Conservation (phyloP, 2,888 invertebrate genomes). For the Tachina lurida region DNA sequence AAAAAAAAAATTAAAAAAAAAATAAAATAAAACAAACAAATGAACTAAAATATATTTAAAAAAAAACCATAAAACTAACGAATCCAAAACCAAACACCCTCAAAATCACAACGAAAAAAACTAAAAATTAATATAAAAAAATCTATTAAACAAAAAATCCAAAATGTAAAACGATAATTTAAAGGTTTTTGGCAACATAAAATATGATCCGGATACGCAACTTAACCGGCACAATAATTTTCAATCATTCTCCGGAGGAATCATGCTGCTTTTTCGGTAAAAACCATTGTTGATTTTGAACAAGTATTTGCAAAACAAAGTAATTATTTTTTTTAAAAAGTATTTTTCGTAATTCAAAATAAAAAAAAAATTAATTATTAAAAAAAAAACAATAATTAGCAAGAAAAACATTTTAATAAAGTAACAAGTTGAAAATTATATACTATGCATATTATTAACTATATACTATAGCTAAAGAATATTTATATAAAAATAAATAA, state of each 20-base stretch:
- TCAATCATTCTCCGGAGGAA: constrained; percentile 94
- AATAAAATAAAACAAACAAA: constrained; percentile 30
- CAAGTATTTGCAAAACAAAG: constrained; percentile 78
- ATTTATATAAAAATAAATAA: constrained; percentile 37
- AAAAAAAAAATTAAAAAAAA: constrained; percentile 44
- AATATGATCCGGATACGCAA: constrained; percentile 91
- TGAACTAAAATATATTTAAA: constrained; percentile 54
- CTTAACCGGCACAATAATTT: constrained; percentile 98
- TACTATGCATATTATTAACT: constrained; percentile 69
- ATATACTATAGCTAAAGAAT: constrained; percentile 66
- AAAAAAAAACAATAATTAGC: constrained; percentile 49
- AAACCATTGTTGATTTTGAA: constrained; percentile 81
- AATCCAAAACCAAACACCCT: constrained; percentile 36
- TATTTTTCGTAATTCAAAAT: constrained; percentile 71
- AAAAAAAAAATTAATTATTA: constrained; percentile 50
- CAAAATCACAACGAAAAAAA: constrained; percentile 64
- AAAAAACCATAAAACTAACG: constrained; percentile 31
- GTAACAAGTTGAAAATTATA: constrained; percentile 66
- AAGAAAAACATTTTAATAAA: constrained; percentile 54
- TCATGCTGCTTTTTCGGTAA: constrained; percentile 97
- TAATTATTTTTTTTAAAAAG: constrained; percentile 77
- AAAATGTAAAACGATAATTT: constrained; percentile 50
- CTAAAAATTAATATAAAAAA: constrained; percentile 31
- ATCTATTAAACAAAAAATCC: constrained; percentile 14
- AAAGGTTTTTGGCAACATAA: constrained; percentile 97